Base-by-base conservation (phyloP, 2,888 invertebrate genomes). In the Cyrtodaria siliqua region DNA sequence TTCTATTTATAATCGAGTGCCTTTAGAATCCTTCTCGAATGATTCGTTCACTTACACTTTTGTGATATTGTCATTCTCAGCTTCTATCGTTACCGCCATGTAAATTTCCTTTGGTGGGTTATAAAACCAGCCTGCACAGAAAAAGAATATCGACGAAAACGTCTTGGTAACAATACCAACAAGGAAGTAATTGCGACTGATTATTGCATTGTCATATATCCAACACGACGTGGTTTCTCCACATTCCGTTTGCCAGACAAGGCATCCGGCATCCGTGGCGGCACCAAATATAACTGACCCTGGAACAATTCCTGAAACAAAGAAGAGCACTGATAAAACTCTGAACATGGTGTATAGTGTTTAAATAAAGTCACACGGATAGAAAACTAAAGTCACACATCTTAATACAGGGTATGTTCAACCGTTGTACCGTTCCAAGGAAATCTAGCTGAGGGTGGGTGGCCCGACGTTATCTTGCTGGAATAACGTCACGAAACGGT, bases 201-300 rank as follows among this genome's bases (percentile, higher is more conserved):
- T 66, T 2, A 57, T 50, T 8, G 60, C 56, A 60, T 78, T 79
- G 63, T 85, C 78, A 53, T 85, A 85, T 9, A 83, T 63, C 80
- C 81, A 83, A 72, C 85, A 85, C 20, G 85, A 83, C 3, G 79
- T 77, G 14, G 66, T 67, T 40, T 80, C 79, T 14, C 80, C 82
- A 49, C 83, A 85, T 29, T 83, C 79, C 49, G 75, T 93, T 38
- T 83, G 78, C 85, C 85, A 85, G 1, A 80, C 69, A 6, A 82
- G 49, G 63, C 85, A 85, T 1, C 82, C 72, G 38, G 81, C 73
- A 59, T 85, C 85, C 47, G 83, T 83, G 2, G 79, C 64, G 14
- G 73, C 78, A 24, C 85, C 85, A 53, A 76, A 78, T 18, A 85
- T 72, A 2, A 85, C 76, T 16, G 83, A 74, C 0, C 85, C 82